Conservation (phyloP, 2,888 invertebrate genomes). For the Parapristionchus giblindavisi region DNA sequence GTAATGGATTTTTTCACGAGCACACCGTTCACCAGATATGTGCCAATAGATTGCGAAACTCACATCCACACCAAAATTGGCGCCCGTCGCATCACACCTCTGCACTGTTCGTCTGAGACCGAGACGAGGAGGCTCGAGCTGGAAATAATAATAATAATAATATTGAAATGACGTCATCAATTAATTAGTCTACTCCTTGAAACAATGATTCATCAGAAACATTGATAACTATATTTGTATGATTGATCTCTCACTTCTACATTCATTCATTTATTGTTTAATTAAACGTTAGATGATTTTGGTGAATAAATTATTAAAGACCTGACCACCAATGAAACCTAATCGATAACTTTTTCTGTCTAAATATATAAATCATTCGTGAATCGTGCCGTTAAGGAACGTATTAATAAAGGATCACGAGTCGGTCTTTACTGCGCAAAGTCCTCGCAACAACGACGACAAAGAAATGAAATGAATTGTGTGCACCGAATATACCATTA, state of each 20-base stretch:
- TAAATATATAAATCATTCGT: too few relatives aligned
- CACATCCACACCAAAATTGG: constrained; percentile 63
- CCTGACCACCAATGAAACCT: too few relatives aligned
- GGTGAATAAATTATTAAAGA: neutral
- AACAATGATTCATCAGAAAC: too few relatives aligned
- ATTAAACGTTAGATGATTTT: neutral
- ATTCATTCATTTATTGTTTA: neutral
- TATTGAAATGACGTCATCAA: neutral
- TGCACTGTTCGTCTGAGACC: constrained; percentile 40
- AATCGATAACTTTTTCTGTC: too few relatives aligned
- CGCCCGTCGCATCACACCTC: constrained; percentile 65
- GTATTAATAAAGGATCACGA: too few relatives aligned
- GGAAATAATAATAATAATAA: neutral
- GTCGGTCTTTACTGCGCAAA: too few relatives aligned
- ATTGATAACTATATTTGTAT: neutral
- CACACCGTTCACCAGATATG: neutral
- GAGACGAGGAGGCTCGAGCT: constrained; percentile 22
- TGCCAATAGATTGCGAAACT: neutral
- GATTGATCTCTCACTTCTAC: neutral
- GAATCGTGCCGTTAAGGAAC: too few relatives aligned
- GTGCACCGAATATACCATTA: too few relatives aligned
- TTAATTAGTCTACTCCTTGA: too few relatives aligned
- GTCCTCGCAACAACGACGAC: too few relatives aligned
- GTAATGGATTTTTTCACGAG: too few relatives aligned
- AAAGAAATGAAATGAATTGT: too few relatives aligned